Evolutionary conservation across 2,888 invertebrate species (phyloP).

Genomic region (Stegana nigrithorax): DNA sequence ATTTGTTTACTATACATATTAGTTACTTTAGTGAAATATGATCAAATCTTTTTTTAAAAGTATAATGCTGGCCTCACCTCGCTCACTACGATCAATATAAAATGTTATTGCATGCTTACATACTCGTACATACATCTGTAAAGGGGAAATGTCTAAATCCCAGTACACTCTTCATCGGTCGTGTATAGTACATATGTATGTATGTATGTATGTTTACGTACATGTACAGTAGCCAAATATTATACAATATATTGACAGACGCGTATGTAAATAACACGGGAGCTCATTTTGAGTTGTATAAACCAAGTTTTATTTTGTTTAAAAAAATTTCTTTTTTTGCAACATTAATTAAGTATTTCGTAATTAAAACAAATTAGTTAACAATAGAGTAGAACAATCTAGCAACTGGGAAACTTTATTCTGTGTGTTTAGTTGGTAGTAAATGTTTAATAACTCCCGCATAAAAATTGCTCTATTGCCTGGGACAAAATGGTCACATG

Average conservation of each 20-base stretch:
- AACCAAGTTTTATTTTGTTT: conserved; percentile 37
- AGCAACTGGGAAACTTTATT: conserved; percentile 19
- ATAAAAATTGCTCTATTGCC: conserved; percentile 21
- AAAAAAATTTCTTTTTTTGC: conserved; percentile 25
- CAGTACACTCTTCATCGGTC: too few species aligned
- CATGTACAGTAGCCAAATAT: too few species aligned
- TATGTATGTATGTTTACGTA: too few species aligned
- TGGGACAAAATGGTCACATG: neutral
- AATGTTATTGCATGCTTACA: too few species aligned
- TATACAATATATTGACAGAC: too few species aligned
- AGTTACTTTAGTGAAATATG: neutral
- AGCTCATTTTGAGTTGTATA: conserved; percentile 13
- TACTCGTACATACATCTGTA: too few species aligned
- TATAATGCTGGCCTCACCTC: too few species aligned
- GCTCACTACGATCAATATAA: too few species aligned
- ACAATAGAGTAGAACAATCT: conserved; percentile 25
- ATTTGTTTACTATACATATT: neutral
- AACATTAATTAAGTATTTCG: conserved; percentile 37
- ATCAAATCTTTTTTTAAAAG: too few species aligned
- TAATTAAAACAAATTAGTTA: conserved; percentile 47
- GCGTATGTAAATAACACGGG: too few species aligned
- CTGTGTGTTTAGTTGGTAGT: conserved; percentile 28
- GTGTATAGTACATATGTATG: too few species aligned
- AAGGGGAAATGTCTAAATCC: too few species aligned
- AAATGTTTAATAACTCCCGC: conserved; percentile 17